A percentile compares a stretch with the other conserved stretches of the same genome.
These are phyloP conservation scores for Belonocnema kinseyi DNA, from an alignment of 1,140 invertebrate species.

Conservation along the genomic window DNA sequence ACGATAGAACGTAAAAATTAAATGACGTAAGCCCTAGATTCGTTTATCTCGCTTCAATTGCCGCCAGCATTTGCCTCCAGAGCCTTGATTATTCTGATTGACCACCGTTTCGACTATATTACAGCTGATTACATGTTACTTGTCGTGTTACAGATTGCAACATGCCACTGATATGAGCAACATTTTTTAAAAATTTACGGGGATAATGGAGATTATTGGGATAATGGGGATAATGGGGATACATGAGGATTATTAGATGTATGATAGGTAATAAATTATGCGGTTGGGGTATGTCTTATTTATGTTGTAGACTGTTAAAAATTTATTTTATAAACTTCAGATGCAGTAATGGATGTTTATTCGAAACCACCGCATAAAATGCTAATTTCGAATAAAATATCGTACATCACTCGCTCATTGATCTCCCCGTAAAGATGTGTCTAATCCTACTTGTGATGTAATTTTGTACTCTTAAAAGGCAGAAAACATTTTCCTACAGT, in stretches of 20 bases:
- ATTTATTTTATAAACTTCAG: too few relatives aligned
- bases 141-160: constrained; percentile 29
- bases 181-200: background rate
- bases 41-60: constrained; percentile 29
- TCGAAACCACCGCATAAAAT: too few relatives aligned
- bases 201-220: background rate
- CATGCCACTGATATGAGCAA: constrained; percentile 8
- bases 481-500: too few relatives aligned
- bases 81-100: constrained; percentile 25
- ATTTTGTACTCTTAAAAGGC: too few relatives aligned
- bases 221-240: background rate
- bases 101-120: constrained; percentile 16
- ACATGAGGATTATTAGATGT: constrained; percentile 6
- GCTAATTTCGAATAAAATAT: too few relatives aligned
- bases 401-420: too few relatives aligned
- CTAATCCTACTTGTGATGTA: too few relatives aligned
- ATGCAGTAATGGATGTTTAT: too few relatives aligned
- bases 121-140: constrained; percentile 28
- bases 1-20: constrained; percentile 17
- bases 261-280: constrained; percentile 12
- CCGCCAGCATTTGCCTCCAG: constrained; percentile 24
- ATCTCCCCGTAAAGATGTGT: too few relatives aligned
- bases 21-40: constrained; percentile 29
- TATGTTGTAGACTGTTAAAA: background rate
- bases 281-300: background rate